Conservation (phyloP, 2,797 vertebrate species). For the Notoglanidium macrostoma region DNA sequence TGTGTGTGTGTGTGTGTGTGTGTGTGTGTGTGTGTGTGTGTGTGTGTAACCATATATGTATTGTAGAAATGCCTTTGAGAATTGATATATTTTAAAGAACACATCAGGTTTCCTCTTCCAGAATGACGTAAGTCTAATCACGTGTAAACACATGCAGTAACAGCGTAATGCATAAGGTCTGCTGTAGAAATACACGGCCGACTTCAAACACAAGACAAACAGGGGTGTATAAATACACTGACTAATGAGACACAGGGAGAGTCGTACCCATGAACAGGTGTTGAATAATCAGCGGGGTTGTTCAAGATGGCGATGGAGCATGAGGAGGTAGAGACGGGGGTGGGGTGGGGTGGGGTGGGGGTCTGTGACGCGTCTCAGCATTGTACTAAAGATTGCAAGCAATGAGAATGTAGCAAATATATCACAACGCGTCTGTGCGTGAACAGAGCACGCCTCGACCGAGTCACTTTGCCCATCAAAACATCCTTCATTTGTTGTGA, state of each 20-base stretch:
- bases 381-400: neutral
- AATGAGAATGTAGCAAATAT: neutral
- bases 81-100: neutral
- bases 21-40: too few relatives aligned
- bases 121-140: neutral
- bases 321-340: neutral
- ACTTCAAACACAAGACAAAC: slow-evolving; percentile 8
- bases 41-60: neutral
- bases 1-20: too few relatives aligned
- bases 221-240: slow-evolving; percentile 18
- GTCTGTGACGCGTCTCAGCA: neutral
- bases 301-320: slow-evolving; percentile 1
- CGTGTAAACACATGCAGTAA: neutral
- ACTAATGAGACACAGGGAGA: slow-evolving; percentile 14
- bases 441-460: neutral
- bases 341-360: too few relatives aligned
- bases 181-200: neutral
- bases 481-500: neutral
- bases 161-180: neutral
- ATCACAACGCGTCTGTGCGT: neutral
- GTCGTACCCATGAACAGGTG: slow-evolving; percentile 9
- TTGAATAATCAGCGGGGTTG: slow-evolving; percentile 9
- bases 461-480: neutral
- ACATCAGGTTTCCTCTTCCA: too few relatives aligned
- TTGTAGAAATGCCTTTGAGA: neutral